Conservation (phyloP, 2,888 invertebrate species). For the Orthosia gracilis region DNA sequence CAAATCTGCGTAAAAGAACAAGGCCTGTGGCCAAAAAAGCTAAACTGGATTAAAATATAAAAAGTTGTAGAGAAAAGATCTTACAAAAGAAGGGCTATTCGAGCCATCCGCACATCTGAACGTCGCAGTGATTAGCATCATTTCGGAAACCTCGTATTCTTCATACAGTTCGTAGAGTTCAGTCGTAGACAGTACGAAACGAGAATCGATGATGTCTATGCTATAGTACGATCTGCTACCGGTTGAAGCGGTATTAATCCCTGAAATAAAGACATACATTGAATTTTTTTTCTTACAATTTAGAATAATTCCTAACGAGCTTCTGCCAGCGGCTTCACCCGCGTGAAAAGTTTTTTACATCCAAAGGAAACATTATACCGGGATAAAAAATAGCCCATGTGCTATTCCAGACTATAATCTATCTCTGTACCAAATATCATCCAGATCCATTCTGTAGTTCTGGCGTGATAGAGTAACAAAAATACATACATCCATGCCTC, state of each 20-base stretch:
- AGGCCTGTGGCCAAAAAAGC: not conserved
- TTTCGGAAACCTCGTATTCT: conserved; percentile 76
- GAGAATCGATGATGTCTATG: conserved; percentile 64
- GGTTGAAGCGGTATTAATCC: conserved; percentile 69
- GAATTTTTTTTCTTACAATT: not conserved
- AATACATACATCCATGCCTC: too few species aligned
- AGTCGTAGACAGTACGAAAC: conserved; percentile 76
- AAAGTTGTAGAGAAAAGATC: conserved; percentile 30
- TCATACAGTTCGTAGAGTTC: conserved; percentile 79
- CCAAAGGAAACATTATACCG: too few species aligned
- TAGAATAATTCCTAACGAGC: not conserved
- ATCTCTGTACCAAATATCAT: too few species aligned
- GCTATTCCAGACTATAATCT: too few species aligned
- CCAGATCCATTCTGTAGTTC: too few species aligned
- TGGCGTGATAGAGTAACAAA: too few species aligned
- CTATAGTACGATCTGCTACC: conserved; percentile 78
- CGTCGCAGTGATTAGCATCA: conserved; percentile 72
- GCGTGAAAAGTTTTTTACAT: too few species aligned
- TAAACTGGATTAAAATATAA: not conserved
- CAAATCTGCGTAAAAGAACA: not conserved
- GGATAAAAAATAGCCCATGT: too few species aligned
- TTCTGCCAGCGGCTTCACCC: too few species aligned
- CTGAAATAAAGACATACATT: conserved; percentile 67
- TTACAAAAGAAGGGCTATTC: conserved; percentile 70
- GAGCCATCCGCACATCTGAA: conserved; percentile 77